These are phyloP conservation scores for Plagodis pulveraria DNA, from an alignment of 2,888 invertebrate species.

Conservation along the genomic window DNA sequence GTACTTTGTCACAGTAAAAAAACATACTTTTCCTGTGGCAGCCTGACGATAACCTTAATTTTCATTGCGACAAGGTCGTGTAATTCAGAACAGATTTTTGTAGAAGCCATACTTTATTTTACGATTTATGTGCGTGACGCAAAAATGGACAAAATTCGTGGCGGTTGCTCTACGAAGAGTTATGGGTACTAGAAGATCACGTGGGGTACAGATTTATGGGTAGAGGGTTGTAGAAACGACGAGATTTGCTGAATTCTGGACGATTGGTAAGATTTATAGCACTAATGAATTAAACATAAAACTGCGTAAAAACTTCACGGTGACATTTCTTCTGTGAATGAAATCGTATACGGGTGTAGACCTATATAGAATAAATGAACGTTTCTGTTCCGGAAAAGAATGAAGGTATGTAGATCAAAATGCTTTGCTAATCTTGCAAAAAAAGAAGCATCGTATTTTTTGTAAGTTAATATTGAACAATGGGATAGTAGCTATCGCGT, in stretches of 20 bases:
- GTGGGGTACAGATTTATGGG: constrained; percentile 28
- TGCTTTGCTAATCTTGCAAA: no score
- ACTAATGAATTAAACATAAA: constrained; percentile 29
- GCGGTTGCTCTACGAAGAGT: constrained; percentile 44
- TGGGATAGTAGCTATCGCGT: no score
- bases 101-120: constrained; percentile 57
- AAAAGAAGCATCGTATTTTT: no score
- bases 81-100: constrained; percentile 5
- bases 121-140: constrained; percentile 77
- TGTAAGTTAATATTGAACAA: no score
- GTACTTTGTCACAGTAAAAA: constrained; percentile 9
- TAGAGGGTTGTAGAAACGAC: constrained; percentile 25
- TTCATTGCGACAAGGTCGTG: constrained; percentile 10
- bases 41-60: neutral
- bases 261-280: constrained; percentile 23
- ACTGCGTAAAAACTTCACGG: constrained; percentile 20
- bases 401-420: no score
- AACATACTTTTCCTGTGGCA: neutral
- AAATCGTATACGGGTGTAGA: neutral
- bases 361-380: neutral
- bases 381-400: neutral
- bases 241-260: constrained; percentile 23
- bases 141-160: constrained; percentile 66
- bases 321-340: constrained; percentile 4
- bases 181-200: constrained; percentile 27